phyloP scores from a whole-genome alignment of 1,140 invertebrate species.

The Drosophila murphyi region DNA sequence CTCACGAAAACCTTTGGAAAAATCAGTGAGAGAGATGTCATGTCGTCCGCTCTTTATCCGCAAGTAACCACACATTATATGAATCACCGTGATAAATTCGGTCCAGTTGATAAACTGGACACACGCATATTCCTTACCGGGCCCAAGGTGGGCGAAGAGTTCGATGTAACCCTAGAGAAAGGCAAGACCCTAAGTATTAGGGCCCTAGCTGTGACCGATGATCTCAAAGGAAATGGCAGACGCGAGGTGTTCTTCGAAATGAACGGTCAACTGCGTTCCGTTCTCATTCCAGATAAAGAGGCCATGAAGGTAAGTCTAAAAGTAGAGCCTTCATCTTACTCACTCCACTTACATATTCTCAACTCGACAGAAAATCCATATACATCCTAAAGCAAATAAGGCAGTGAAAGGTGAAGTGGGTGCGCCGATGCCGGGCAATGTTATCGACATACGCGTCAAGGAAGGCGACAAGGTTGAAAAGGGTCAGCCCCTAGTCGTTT shows the following conservation, averaged over 20 bases:
- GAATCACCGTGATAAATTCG: slow-evolving; percentile 94
- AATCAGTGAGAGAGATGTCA: slow-evolving; percentile 94
- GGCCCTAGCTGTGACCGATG: slow-evolving; percentile 96
- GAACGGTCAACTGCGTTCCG: slow-evolving; percentile 98
- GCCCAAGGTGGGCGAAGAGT: slow-evolving; percentile 98
- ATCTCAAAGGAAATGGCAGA: slow-evolving; percentile 94
- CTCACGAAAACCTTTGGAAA: slow-evolving; percentile 91
- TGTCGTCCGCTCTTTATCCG: slow-evolving; percentile 98
- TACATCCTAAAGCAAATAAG: slow-evolving; percentile 98
- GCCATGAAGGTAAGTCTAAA: slow-evolving; percentile 90
- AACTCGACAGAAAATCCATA: slow-evolving; percentile 90
- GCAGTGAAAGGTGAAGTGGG: slow-evolving; percentile 95
- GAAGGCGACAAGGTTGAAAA: slow-evolving; percentile 96
- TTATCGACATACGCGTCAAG: slow-evolving; percentile 95
- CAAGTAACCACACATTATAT: slow-evolving; percentile 97
- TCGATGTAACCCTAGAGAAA: slow-evolving; percentile 97
- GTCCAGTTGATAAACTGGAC: slow-evolving; percentile 98
- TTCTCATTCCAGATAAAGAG: slow-evolving; percentile 96
- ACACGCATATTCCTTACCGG: slow-evolving; percentile 98
- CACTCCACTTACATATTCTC: no score
- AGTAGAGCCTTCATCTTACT: neutral
- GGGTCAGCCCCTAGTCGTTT: slow-evolving; percentile 95
- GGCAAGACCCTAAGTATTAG: slow-evolving; percentile 98
- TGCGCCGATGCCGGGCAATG: slow-evolving; percentile 98
- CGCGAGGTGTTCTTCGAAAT: slow-evolving; percentile 99